phyloP scores from a whole-genome alignment of 2,797 vertebrate genomes.

The Peromyscus eremicus region DNA sequence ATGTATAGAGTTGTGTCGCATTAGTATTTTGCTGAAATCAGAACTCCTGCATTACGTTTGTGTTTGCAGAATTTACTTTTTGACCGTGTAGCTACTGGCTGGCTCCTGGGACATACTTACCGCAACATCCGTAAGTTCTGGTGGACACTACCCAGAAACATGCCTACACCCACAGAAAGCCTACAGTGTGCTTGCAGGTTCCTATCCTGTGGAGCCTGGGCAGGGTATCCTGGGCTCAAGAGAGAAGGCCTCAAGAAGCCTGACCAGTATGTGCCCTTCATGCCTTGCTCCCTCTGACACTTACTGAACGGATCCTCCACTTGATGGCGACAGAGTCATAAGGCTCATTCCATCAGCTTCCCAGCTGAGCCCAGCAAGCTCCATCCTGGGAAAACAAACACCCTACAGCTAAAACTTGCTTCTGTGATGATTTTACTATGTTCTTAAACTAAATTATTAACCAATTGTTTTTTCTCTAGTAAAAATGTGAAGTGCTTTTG shows the following conservation, averaged over 20 bases:
- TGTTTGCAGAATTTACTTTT: neutral
- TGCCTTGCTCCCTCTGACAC: neutral
- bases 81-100: neutral
- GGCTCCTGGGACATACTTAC: neutral
- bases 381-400: neutral
- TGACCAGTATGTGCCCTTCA: neutral
- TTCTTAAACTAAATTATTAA: neutral
- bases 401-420: neutral
- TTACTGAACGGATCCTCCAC: slow-evolving; percentile 71
- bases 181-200: neutral
- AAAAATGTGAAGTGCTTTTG: neutral
- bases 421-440: neutral
- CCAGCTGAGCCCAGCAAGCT: neutral
- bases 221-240: neutral
- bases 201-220: neutral
- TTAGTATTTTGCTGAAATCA: neutral
- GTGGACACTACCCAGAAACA: neutral
- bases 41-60: neutral
- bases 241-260: neutral
- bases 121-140: fast-evolving
- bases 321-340: slow-evolving; percentile 82
- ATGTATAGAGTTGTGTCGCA: neutral
- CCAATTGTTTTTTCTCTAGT: neutral
- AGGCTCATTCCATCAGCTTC: neutral
- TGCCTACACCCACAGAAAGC: fast-evolving